Percentiles rank a stretch among this genome's conserved stretches.
phyloP scores from a whole-genome alignment of 2,797 vertebrate genomes.

The Eidolon dupreanum region DNA sequence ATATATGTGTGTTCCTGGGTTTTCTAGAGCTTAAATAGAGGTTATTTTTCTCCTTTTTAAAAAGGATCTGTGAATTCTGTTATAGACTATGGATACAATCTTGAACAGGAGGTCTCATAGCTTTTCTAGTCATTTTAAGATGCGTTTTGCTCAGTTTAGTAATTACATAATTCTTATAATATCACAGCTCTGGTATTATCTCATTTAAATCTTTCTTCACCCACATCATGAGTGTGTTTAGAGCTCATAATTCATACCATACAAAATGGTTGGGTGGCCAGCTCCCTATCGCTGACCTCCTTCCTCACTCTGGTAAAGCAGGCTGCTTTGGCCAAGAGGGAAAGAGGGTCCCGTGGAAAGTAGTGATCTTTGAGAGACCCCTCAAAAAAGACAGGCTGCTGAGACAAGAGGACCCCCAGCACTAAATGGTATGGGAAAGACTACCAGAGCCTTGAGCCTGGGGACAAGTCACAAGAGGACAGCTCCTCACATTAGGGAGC shows the following conservation, averaged over 20 bases:
- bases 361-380: background rate
- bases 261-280: rapidly evolving
- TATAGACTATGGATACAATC: background rate
- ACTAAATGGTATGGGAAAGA: background rate
- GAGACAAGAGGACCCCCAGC: background rate
- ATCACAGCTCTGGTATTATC: background rate
- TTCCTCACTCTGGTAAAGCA: background rate
- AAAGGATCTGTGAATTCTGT: background rate
- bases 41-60: background rate
- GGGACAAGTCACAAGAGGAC: background rate
- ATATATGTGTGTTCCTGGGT: background rate
- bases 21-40: background rate
- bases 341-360: background rate
- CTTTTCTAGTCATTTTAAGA: background rate
- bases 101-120: background rate
- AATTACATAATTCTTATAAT: background rate
- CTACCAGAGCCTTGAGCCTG: background rate
- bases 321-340: background rate
- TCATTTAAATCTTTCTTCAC: background rate
- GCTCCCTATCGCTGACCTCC: rapidly evolving
- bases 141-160: background rate
- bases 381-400: background rate
- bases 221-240: background rate
- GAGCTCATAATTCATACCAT: background rate
- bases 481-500: background rate